Evolutionary conservation across 2,113 vertebrate genomes (phyloP).

Genomic region (Leptobrachium ailaonicum): DNA sequence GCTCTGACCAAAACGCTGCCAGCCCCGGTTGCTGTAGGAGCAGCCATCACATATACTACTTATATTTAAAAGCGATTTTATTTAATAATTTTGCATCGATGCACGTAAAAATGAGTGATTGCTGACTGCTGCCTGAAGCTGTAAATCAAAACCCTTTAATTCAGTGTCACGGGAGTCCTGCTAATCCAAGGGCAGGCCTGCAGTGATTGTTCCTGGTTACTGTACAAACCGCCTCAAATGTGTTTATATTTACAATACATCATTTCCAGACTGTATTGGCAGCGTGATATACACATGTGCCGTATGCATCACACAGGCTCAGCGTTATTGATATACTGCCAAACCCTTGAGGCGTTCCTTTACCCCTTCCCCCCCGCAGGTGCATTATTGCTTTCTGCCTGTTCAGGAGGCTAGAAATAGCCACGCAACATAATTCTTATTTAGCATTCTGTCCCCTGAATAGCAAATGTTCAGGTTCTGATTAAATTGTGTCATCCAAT

Average conservation of each 20-base stretch:
- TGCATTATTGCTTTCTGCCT: background rate
- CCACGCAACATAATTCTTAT: slow-evolving; percentile 22
- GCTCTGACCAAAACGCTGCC: background rate
- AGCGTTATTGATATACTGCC: background rate
- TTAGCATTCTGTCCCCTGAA: slow-evolving; percentile 5
- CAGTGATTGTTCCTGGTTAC: background rate
- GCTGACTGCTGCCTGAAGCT: background rate
- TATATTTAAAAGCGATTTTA: background rate
- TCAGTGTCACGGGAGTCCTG: background rate
- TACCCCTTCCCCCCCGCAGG: background rate
- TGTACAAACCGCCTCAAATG: background rate
- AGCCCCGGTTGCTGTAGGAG: background rate
- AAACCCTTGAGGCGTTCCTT: background rate
- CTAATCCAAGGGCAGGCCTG: background rate
- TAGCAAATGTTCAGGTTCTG: slow-evolving; percentile 28
- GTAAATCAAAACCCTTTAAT: background rate
- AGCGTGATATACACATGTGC: background rate
- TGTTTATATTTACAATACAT: slow-evolving; percentile 11
- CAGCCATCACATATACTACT: too few relatives aligned
- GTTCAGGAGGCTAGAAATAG: background rate
- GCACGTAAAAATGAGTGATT: background rate
- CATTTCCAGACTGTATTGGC: background rate
- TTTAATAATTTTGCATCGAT: background rate
- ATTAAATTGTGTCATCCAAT: slow-evolving; percentile 40
- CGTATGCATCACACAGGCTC: background rate